Evolutionary conservation across 2,888 invertebrate species (phyloP), one percentile per base, ranked within the genome.

Genomic region (Netelia inedita): DNA sequence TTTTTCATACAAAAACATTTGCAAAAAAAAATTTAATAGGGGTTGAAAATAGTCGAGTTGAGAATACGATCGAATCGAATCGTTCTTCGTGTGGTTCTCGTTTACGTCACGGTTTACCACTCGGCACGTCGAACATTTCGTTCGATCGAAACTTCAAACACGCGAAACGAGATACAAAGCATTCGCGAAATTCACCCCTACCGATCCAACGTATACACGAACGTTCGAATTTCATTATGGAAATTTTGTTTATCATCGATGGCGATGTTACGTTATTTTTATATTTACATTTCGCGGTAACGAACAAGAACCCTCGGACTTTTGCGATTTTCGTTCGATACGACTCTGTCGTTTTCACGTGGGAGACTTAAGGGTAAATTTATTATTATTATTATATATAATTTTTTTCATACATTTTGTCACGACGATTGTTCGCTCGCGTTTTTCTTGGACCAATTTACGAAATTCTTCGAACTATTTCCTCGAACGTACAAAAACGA

Each of bases 361-460:
- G 14, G 14, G 35, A 35, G 35, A 35, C 6, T 35, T 35, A 6
- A 35, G 35, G 35, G 1, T 6, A 35, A 8, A 8, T 35, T 35
- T 35, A 35, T 35, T 35, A 35, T 35, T 35, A 35, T 35, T 14
- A 79, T 59, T 21, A 59, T 65, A 74, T 79, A 83, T 83, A 69
- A 74, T 59, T 19, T 46, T 73, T 65, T 35, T 74, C 59, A 75
- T 19, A 66, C 14, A 65, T 16, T 35, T 23, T 79, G 75, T 76
- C 79, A 86, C 57, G 72, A 75, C 53, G 81, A 85, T 85, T 85
- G 85, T 85, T 85, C 35, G 55, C 50, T 85, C 83, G 79, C 86
- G 74, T 86, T 63, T 35, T 66, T 50, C 53, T 23, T 75, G 35
- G 5, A 23, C 6, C 59, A 69, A 50, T n/a, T 68, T 35, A 16